Conservation (phyloP, 1,140 invertebrate species). For the Meteorus sp. region DNA sequence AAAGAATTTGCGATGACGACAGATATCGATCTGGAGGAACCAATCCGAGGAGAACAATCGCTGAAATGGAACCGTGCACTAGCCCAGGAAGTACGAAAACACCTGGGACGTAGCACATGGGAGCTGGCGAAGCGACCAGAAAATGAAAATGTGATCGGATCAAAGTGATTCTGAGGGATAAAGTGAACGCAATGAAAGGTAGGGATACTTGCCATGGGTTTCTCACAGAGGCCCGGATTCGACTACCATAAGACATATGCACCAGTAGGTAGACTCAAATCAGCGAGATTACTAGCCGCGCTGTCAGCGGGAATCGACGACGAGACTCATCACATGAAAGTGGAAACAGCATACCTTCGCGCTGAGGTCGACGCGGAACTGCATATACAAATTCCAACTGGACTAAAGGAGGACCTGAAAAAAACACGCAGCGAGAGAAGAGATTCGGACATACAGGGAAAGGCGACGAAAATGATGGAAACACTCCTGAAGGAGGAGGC, state of each 20-base stretch:
- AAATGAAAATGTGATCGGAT: conserved; percentile 35
- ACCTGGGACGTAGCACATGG: conserved; percentile 40
- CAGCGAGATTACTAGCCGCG: conserved; percentile 9
- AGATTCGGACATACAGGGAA: no score
- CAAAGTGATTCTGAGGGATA: conserved; percentile 32
- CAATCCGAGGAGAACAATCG: no score
- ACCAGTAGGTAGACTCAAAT: conserved; percentile 27
- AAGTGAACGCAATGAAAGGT: conserved; percentile 30
- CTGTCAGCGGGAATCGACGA: conserved; percentile 18
- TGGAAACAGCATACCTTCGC: no score
- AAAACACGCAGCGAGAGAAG: neutral
- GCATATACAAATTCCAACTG: no score
- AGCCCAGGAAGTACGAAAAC: conserved; percentile 29
- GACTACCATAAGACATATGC: conserved; percentile 35
- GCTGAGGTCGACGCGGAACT: no score
- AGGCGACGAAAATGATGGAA: conserved; percentile 12
- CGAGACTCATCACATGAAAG: conserved; percentile 29
- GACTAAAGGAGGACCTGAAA: no score
- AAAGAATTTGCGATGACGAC: no score
- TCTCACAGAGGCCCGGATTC: conserved; percentile 27
- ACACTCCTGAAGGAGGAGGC: conserved; percentile 15
- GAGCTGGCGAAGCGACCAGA: conserved; percentile 38
- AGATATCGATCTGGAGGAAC: no score
- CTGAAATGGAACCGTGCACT: conserved; percentile 45
- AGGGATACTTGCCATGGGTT: conserved; percentile 33